Percentiles rank a stretch among this genome's conserved stretches.
phyloP scores from a whole-genome alignment of 2,113 vertebrate species.

The Triplophysa tibetana region DNA sequence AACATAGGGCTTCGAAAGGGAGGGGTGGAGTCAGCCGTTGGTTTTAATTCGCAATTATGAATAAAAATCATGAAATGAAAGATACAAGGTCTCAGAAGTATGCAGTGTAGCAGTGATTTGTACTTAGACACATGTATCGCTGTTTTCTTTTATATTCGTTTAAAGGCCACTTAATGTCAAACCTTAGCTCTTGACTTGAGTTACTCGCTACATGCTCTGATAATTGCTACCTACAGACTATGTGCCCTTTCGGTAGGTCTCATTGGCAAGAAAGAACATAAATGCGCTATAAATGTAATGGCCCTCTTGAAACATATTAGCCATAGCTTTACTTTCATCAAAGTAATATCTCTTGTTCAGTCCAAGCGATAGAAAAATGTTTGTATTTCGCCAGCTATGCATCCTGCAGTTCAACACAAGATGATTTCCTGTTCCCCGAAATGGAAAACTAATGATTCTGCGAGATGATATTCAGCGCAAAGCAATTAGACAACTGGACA shows the following conservation, averaged over 20 bases:
- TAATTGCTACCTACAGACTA: conserved; percentile 13
- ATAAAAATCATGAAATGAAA: too few relatives aligned
- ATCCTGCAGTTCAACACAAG: not conserved
- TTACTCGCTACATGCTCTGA: not conserved
- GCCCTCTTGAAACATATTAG: not conserved
- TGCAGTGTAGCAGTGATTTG: too few relatives aligned
- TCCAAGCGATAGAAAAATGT: not conserved
- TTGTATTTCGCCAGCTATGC: not conserved
- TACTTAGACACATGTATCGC: too few relatives aligned
- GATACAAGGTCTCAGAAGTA: too few relatives aligned
- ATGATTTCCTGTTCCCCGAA: not conserved
- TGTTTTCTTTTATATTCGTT: too few relatives aligned
- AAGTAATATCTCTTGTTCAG: not conserved
- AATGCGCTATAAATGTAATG: conserved; percentile 5
- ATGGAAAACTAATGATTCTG: conserved; percentile 6
- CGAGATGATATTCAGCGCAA: conserved; percentile 22
- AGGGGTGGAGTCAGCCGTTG: too few relatives aligned
- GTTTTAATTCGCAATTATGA: too few relatives aligned
- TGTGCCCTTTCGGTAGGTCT: conserved; percentile 7
- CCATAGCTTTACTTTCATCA: not conserved
- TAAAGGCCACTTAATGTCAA: not conserved
- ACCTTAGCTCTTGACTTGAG: conserved; percentile 7
- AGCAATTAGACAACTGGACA: conserved; percentile 30
- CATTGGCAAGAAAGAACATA: conserved; percentile 7
- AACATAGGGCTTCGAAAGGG: too few relatives aligned